Percentiles rank a stretch among this genome's conserved stretches.
These are phyloP conservation scores for Paelopatides confundens DNA, from an alignment of 53 echinoderm and acorn worm species.

Conservation along the genomic window DNA sequence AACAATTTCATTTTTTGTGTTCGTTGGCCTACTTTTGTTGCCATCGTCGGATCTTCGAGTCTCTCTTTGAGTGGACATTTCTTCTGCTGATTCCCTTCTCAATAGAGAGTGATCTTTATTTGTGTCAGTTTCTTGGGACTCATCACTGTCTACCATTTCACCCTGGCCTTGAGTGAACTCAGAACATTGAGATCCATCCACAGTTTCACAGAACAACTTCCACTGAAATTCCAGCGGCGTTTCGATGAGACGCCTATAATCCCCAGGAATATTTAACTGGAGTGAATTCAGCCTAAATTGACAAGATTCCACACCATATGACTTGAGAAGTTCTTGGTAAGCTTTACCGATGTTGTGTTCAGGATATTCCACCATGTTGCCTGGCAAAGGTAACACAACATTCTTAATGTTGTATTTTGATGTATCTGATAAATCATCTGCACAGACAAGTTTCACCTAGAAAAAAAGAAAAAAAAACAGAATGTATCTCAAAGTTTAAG, in stretches of 20 bases:
- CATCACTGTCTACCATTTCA: neutral
- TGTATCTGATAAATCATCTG: conserved; percentile 51
- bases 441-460: conserved; percentile 66
- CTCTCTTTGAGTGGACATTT: neutral
- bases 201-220: neutral
- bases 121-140: neutral
- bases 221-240: conserved; percentile 59
- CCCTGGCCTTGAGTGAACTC: neutral
- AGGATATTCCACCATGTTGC: conserved; percentile 85
- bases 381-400: conserved; percentile 88
- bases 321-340: conserved; percentile 61
- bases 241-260: conserved; percentile 75
- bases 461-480: neutral
- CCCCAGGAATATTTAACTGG: conserved; percentile 85
- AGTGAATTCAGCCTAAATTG: conserved; percentile 72
- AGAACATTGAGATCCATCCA: neutral
- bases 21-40: neutral
- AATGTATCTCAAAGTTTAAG: neutral
- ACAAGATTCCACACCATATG: conserved; percentile 58
- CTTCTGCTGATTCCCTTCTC: neutral
- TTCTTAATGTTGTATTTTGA: conserved; percentile 60
- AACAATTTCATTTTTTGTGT: too few species aligned
- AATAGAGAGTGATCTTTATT: neutral
- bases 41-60: neutral
- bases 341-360: conserved; percentile 57